Evolutionary conservation across 2,888 invertebrate species (phyloP), one percentile per base, ranked within the genome.

Genomic region (Drosophila leonis): DNA sequence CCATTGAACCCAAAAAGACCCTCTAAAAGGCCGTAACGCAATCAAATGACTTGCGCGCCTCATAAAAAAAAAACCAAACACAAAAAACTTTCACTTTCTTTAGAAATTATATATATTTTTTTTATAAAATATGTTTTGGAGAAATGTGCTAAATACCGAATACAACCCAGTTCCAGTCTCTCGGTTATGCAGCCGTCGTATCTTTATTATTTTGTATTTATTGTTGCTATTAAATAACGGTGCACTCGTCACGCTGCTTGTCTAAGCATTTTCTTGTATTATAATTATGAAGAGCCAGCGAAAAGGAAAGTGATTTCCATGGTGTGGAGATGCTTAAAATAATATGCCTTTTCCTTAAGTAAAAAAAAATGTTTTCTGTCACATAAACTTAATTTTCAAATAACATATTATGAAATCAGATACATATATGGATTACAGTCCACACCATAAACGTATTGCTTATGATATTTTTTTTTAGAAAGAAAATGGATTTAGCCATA

Each of bases 11-110:
- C 29, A 56, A 15, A 31, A 20, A 35, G 29, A 41, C 49, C 20
- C 33, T 33, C 33, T 24, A 27, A 55, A 31, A 41, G 31, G 10
- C 61, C 66, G 59, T 42, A 52, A 35, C 63, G 86, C 65, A 70
- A 65, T 66, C 65, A 49, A 59, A 65, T 27, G 65, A 37, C 52
- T 37, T 48, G 52, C 68, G 72, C 68, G 27, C 66, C 87, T 0
- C 83, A 72, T 64, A 60, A 69, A 55, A 49, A 59, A 52, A n/a
- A 35, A 48, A 29, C 5, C 44, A 44, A 15, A 24, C 13, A 15
- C 12, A 52, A 52, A 63, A 75, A 85, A 88, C 85, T 85, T 85
- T 85, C 85, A 85, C 90, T 85, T 85, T 85, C 90, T 86, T 83
- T 83, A 83, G 89, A 88, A 86, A 85, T 71, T 89, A 63, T 78